These are phyloP conservation scores for Limonius californicus DNA, from an alignment of 1,140 invertebrate species.

Conservation along the genomic window DNA sequence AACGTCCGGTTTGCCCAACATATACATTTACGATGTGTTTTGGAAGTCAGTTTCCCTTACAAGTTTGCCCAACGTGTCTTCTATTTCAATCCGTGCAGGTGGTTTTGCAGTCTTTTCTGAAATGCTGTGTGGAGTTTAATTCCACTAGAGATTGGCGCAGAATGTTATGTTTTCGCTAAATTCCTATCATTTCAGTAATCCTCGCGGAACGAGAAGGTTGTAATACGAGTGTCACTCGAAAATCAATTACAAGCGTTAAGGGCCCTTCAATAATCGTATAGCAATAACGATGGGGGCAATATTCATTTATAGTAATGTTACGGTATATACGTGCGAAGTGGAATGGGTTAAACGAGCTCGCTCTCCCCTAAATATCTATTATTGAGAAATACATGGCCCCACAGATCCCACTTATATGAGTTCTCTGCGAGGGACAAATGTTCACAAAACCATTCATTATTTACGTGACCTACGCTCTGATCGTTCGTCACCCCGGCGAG, in stretches of 20 bases:
- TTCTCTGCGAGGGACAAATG: conserved; percentile 1
- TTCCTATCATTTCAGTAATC: too few species aligned
- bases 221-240: too few species aligned
- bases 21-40: too few species aligned
- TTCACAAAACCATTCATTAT: background rate
- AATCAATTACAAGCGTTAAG: background rate
- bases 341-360: background rate
- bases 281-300: background rate
- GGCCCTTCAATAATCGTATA: background rate
- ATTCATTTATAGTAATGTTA: background rate
- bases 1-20: too few species aligned
- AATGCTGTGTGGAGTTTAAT: too few species aligned
- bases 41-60: too few species aligned
- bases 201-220: too few species aligned
- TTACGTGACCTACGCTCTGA: background rate
- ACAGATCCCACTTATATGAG: conserved; percentile 1
- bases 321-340: background rate
- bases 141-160: too few species aligned
- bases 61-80: too few species aligned
- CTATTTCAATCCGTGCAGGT: too few species aligned
- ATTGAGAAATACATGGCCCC: background rate
- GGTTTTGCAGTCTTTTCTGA: too few species aligned
- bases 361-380: background rate
- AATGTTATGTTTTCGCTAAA: too few species aligned
- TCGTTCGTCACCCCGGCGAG: background rate